Conservation (phyloP, 2,797 vertebrate species). For the Falco novaeseelandiae region DNA sequence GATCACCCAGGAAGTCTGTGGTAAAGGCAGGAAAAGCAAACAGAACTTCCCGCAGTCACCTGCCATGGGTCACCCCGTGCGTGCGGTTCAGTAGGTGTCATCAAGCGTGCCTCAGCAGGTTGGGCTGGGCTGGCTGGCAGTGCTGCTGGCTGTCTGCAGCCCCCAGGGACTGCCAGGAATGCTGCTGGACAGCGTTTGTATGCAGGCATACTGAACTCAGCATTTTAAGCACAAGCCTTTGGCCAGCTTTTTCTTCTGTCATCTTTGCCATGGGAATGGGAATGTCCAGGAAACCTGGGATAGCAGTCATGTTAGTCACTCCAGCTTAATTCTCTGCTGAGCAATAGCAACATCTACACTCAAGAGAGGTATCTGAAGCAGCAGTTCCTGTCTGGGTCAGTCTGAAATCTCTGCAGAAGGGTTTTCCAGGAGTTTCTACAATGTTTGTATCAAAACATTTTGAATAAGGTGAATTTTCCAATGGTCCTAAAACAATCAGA, state of each 20-base stretch:
- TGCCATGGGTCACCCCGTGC: neutral
- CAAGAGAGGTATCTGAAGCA: neutral
- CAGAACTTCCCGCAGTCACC: too few relatives aligned
- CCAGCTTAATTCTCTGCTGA: neutral
- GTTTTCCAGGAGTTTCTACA: neutral
- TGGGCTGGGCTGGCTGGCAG: neutral
- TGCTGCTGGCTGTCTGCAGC: rapidly evolving
- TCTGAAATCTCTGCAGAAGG: neutral
- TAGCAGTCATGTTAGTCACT: neutral
- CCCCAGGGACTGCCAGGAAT: neutral
- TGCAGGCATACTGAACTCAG: neutral
- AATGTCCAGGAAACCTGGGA: neutral
- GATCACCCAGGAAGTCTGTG: neutral
- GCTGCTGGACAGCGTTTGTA: neutral
- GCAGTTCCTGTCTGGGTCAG: rapidly evolving
- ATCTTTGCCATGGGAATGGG: neutral
- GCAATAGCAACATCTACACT: neutral
- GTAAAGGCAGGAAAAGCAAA: neutral
- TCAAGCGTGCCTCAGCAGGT: neutral
- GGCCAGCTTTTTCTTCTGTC: neutral
- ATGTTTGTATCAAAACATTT: neutral
- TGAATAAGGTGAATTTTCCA: neutral
- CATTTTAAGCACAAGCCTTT: neutral
- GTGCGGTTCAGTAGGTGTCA: too few relatives aligned
- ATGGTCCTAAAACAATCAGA: neutral